Base-by-base conservation (phyloP, 2,797 vertebrate species). In the Brotogeris chrysoptera region DNA sequence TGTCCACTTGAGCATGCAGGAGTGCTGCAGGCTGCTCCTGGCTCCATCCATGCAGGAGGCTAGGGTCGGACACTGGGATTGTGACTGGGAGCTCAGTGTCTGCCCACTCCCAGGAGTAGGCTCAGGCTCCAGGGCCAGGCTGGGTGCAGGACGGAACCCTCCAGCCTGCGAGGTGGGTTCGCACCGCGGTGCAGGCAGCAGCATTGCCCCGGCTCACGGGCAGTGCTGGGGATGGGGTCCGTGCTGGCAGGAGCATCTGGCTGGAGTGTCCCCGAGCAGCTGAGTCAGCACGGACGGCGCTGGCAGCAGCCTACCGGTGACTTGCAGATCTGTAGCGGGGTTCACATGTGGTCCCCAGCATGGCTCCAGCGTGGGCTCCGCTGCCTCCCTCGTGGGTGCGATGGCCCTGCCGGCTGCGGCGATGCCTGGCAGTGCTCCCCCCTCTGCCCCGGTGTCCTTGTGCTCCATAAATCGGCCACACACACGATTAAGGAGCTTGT, bases 401-500 rank as follows among this genome's bases (percentile, higher is more conserved):
- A 53, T 5, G 5, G 68, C 49, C 44, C 14, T 2, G 53, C 12
- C 0, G 3, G 88, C 78, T 6, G 57, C 44, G 44, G 38, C 2
- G 6, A 34, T 5, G 12, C 50, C 63, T 36, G 70, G 78, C 90
- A 16, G 70, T 3, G 1, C 13, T 14, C 77, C 49, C 52, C 46
- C 20, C 34, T 4, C 69, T 13, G 0, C 59, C 44, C 69, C 4
- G 0, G 18, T n/a, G 0, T 24, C 66, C 88, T 82, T 68, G 68
- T 5, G 13, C 71, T 9, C 12, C 86, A 6, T 53, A 68, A 93
- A 90, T 80, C 13, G 80, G 76, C 16, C 13, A 8, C 85, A 36
- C 80, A 32, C 89, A 12, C 92, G 65, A 11, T 95, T 83, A 79
- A 86, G 89, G 90, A 81, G 95, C 91, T 92, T 63, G 92, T 95